These are phyloP conservation scores for Rostrhamus sociabilis DNA, from an alignment of 2,797 vertebrate genomes.

Conservation along the genomic window DNA sequence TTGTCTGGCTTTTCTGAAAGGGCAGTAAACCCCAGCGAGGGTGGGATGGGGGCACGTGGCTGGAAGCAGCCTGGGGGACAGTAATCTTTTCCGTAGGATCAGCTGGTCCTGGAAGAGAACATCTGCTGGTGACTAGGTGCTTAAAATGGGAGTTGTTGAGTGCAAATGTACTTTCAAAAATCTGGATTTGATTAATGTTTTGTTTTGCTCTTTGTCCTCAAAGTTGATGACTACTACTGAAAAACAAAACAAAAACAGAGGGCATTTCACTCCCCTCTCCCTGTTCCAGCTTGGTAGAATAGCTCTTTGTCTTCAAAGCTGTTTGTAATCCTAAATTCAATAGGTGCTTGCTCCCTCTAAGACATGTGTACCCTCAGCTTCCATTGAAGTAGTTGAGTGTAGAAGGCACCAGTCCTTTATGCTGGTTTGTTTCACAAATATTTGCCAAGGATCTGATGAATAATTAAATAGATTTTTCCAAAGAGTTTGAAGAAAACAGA, in stretches of 20 bases:
- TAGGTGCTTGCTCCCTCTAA: conserved; percentile 26
- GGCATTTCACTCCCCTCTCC: neutral
- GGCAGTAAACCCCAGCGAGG: neutral
- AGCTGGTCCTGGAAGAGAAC: conserved; percentile 38
- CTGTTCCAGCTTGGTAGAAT: neutral
- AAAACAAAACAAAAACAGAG: conserved; percentile 45
- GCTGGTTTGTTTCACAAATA: conserved; percentile 43
- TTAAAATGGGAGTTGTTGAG: conserved; percentile 45
- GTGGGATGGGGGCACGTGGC: neutral
- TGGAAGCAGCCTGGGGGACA: neutral
- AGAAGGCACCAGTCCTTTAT: conserved; percentile 17
- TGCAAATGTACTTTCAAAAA: conserved; percentile 50
- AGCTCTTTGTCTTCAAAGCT: conserved; percentile 33
- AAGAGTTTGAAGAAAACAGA: conserved; percentile 43
- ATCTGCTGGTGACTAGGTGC: conserved; percentile 54
- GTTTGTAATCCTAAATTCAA: conserved; percentile 30
- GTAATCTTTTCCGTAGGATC: conserved; percentile 23
- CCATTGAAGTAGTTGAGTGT: neutral
- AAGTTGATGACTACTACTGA: conserved; percentile 51
- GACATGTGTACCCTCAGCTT: conserved; percentile 10
- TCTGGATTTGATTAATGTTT: conserved; percentile 48
- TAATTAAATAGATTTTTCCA: conserved; percentile 40
- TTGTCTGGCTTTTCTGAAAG: neutral
- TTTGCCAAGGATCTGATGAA: conserved; percentile 39
- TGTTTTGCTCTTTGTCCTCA: conserved; percentile 51